phyloP scores from a whole-genome alignment of 2,888 invertebrate genomes.

The Xestia sexstrigata region DNA sequence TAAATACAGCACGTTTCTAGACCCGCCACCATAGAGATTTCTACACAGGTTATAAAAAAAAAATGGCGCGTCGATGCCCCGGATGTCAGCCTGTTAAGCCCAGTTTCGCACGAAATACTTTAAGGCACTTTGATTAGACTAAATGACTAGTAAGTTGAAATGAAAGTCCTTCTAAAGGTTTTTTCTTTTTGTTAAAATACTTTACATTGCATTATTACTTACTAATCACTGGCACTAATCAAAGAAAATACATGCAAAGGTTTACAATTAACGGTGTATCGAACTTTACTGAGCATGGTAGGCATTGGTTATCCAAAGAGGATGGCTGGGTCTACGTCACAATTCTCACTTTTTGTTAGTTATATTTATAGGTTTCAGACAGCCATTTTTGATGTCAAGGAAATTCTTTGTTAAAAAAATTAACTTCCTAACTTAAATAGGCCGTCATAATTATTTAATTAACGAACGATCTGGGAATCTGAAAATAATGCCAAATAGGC shows the following conservation, averaged over 20 bases:
- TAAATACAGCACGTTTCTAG: background rate
- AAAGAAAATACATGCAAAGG: conserved; percentile 14
- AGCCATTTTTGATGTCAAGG: background rate
- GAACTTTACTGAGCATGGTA: background rate
- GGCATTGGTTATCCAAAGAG: conserved; percentile 2
- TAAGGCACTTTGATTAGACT: conserved; percentile 56
- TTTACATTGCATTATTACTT: conserved; percentile 26
- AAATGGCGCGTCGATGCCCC: background rate
- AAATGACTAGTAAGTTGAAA: conserved; percentile 55
- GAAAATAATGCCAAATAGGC: too few relatives aligned
- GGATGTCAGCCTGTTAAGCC: background rate
- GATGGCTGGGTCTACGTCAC: background rate
- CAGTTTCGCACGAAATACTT: background rate
- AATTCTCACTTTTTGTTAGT: background rate
- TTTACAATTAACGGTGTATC: background rate
- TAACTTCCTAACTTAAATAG: background rate
- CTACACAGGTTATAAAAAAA: background rate
- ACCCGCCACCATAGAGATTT: background rate
- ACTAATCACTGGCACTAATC: conserved; percentile 50
- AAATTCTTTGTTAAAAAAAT: background rate
- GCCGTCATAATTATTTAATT: too few relatives aligned
- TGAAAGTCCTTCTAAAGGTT: background rate
- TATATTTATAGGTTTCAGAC: background rate
- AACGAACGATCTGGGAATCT: too few relatives aligned
- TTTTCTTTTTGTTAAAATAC: background rate